Evolutionary conservation across 2,113 vertebrate genomes (phyloP).

Genomic region (Noturus placidus): DNA sequence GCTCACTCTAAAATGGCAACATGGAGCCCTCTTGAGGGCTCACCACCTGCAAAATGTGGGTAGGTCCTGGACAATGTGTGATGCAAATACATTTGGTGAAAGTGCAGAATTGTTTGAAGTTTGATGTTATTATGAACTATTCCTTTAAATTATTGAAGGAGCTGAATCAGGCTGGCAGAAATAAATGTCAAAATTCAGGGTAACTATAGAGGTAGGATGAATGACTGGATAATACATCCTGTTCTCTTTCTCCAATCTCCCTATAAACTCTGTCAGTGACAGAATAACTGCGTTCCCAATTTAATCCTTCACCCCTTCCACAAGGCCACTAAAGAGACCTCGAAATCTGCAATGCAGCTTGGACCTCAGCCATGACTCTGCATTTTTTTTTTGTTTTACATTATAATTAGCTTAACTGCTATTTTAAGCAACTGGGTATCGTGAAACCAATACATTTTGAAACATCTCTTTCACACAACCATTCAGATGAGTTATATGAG

Average conservation of each 20-base stretch:
- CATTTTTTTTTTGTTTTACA: not conserved
- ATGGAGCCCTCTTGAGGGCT: not conserved
- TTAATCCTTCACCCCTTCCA: conserved; percentile 6
- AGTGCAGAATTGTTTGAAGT: not conserved
- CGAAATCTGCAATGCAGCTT: conserved; percentile 52
- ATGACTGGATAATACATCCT: not conserved
- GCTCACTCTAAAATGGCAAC: not conserved
- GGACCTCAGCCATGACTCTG: conserved; percentile 22
- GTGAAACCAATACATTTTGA: not conserved
- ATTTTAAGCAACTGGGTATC: conserved; percentile 13
- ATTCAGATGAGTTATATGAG: not conserved
- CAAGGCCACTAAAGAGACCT: conserved; percentile 9
- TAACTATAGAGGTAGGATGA: not conserved
- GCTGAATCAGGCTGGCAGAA: not conserved
- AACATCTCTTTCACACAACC: not conserved
- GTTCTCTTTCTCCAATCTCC: not conserved
- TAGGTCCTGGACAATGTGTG: not conserved
- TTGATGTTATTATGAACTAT: not conserved
- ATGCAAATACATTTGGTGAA: not conserved
- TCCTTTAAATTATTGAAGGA: not conserved
- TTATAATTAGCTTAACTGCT: conserved; percentile 11
- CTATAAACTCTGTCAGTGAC: not conserved
- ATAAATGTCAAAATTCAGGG: not conserved
- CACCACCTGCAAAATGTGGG: not conserved
- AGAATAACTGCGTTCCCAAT: not conserved